Evolutionary conservation across 2,113 vertebrate genomes (phyloP).

Genomic region (Hippoglossus stenolepis): DNA sequence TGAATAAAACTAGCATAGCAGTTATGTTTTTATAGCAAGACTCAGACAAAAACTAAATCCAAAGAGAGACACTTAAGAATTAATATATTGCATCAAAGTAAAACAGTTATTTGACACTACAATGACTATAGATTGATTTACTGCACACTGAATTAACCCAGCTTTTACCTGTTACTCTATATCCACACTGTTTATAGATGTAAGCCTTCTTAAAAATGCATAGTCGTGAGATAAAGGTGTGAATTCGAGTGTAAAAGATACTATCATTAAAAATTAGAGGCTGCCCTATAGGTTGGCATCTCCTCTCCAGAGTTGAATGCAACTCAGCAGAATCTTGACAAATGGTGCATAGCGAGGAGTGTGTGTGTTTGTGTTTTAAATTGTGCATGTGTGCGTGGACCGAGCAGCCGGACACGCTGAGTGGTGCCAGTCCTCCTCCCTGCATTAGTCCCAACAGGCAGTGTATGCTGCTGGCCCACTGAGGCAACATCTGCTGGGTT

Average conservation of each 20-base stretch:
- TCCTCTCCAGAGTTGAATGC: slow-evolving; percentile 47
- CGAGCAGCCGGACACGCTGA: slow-evolving; percentile 74
- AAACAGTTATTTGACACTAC: neutral
- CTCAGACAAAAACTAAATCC: too few relatives aligned
- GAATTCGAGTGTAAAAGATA: slow-evolving; percentile 60
- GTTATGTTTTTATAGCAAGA: too few relatives aligned
- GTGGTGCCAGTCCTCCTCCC: slow-evolving; percentile 65
- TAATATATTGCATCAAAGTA: neutral
- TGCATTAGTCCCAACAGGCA: slow-evolving; percentile 70
- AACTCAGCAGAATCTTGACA: slow-evolving; percentile 72
- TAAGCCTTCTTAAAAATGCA: slow-evolving; percentile 54
- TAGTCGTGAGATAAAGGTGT: slow-evolving; percentile 47
- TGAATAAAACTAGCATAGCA: too few relatives aligned
- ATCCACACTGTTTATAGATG: slow-evolving; percentile 24
- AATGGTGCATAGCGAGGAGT: slow-evolving; percentile 57
- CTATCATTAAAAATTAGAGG: slow-evolving; percentile 57
- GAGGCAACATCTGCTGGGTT: slow-evolving; percentile 82
- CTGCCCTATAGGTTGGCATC: slow-evolving; percentile 40
- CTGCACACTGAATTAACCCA: slow-evolving; percentile 14
- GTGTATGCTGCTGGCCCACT: slow-evolving; percentile 78
- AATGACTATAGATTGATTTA: neutral
- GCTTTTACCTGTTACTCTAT: neutral
- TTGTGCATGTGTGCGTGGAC: slow-evolving; percentile 30
- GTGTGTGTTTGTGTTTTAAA: slow-evolving; percentile 39
- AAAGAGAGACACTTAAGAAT: neutral